A percentile compares a stretch with the other conserved stretches of the same genome.
phyloP scores from a whole-genome alignment of 2,797 vertebrate species.

The Falco berigora region DNA sequence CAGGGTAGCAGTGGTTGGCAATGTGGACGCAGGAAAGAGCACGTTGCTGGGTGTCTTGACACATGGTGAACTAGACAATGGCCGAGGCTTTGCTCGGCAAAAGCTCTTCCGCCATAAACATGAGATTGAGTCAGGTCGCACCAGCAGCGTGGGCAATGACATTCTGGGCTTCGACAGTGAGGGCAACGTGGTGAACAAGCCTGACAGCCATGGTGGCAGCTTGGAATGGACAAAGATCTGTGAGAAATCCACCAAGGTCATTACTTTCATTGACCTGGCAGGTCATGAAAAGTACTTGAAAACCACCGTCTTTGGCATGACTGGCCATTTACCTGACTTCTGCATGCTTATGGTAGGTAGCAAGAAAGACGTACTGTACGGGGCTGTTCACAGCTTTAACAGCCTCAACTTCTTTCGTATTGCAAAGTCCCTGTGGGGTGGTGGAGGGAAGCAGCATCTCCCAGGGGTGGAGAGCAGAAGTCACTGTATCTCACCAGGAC shows the following conservation, averaged over 20 bases:
- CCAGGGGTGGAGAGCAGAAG: neutral
- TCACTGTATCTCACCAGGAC: neutral
- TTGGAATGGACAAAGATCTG: constrained; percentile 98
- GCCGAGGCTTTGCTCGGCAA: constrained; percentile 94
- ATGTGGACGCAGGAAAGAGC: constrained; percentile 96
- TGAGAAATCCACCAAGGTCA: constrained; percentile 96
- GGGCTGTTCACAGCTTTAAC: neutral
- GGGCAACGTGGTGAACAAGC: constrained; percentile 95
- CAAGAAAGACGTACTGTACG: neutral
- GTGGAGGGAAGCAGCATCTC: neutral
- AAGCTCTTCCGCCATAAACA: constrained; percentile 99
- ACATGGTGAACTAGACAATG: constrained; percentile 95
- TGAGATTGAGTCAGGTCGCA: constrained; percentile 96
- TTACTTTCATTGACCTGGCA: constrained; percentile 95
- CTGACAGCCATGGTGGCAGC: constrained; percentile 92
- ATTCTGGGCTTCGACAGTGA: constrained; percentile 97
- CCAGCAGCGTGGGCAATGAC: constrained; percentile 97
- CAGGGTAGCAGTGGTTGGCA: constrained; percentile 97
- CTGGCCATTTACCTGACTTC: constrained; percentile 94
- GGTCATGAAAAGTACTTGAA: constrained; percentile 98
- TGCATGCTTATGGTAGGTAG: constrained; percentile 96
- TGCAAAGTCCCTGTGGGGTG: neutral
- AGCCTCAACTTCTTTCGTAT: neutral
- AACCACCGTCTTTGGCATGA: constrained; percentile 98
- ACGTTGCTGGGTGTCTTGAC: constrained; percentile 94